A percentile compares a stretch with the other conserved stretches of the same genome.
Evolutionary conservation across 2,888 invertebrate genomes (phyloP).

Genomic region (Tenodera sinensis): DNA sequence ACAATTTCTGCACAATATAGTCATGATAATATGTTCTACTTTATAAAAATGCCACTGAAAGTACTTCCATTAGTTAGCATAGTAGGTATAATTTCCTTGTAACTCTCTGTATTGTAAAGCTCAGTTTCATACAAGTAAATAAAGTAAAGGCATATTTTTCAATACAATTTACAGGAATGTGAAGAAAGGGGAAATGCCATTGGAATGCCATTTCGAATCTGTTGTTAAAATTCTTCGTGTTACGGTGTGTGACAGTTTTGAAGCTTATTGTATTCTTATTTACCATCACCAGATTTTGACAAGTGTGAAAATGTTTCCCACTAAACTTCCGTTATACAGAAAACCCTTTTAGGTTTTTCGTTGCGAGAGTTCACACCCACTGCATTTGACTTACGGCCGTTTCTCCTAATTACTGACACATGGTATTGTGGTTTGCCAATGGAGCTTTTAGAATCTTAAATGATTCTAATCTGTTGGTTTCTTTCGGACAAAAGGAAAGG

Average conservation of each 20-base stretch:
- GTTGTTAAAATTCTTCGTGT: background rate
- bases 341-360: background rate
- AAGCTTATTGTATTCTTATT: background rate
- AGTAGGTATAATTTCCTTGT: no score
- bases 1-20: no score
- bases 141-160: no score
- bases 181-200: no score
- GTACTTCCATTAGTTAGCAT: no score
- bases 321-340: background rate
- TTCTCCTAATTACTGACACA: slow-evolving; percentile 1
- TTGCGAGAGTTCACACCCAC: background rate
- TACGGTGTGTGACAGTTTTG: background rate
- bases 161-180: no score
- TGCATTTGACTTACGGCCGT: background rate
- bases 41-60: no score
- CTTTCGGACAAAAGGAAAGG: slow-evolving; percentile 24
- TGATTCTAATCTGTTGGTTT: slow-evolving; percentile 25
- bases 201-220: background rate
- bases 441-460: slow-evolving; percentile 9
- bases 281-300: background rate
- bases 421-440: background rate
- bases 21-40: no score
- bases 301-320: background rate
- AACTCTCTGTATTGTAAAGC: no score
- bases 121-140: no score